A percentile compares a stretch with the other conserved stretches of the same genome.
Evolutionary conservation across 2,113 vertebrate genomes (phyloP).

Genomic region (Gorsachius goisagi): DNA sequence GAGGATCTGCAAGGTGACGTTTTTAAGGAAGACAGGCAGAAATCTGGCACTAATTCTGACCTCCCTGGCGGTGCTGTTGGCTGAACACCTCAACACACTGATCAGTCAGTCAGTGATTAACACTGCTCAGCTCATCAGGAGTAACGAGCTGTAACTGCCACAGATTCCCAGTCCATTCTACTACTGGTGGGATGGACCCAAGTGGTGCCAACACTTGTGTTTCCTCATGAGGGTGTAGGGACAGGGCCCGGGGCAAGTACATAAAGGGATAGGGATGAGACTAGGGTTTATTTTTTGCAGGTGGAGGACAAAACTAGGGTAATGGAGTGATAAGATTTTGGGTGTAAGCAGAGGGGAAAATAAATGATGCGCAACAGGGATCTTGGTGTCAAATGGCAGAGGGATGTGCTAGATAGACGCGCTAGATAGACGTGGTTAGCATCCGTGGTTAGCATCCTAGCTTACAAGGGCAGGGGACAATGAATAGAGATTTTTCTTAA

Average conservation of each 20-base stretch:
- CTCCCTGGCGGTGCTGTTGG: neutral
- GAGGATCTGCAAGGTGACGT: neutral
- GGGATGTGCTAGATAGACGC: neutral
- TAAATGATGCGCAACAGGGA: neutral
- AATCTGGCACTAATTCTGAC: neutral
- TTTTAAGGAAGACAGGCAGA: neutral
- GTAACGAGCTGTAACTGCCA: neutral
- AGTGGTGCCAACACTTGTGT: neutral
- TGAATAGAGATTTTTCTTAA: neutral
- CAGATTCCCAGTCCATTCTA: neutral
- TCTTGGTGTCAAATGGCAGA: neutral
- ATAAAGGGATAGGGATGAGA: neutral
- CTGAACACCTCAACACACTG: neutral
- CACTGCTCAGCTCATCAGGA: neutral
- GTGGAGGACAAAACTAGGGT: neutral
- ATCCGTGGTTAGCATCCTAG: no score
- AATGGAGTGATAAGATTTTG: neutral
- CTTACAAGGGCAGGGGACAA: neutral
- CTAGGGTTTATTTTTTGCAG: neutral
- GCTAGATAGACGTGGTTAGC: no score
- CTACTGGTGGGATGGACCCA: neutral
- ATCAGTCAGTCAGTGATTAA: neutral
- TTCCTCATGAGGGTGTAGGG: neutral
- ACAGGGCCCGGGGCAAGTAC: rapidly evolving
- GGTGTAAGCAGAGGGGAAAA: neutral